Conservation (phyloP, 1,140 invertebrate species). For the Euborellia annulipes region DNA sequence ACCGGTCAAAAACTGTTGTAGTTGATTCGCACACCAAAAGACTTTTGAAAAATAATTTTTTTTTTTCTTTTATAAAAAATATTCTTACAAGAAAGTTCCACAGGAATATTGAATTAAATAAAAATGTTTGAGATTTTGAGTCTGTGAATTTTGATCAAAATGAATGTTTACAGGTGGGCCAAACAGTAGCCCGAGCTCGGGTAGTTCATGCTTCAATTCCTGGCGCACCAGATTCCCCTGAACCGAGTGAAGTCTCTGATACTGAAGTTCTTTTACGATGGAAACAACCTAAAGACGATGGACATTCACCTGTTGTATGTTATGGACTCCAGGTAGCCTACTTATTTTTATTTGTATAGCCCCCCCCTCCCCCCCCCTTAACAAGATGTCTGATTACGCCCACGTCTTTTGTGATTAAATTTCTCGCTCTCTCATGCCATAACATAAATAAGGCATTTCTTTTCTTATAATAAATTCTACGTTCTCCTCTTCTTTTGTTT, state of each 20-base stretch:
- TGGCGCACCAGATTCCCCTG: constrained; percentile 71
- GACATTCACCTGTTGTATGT: constrained; percentile 65
- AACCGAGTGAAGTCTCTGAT: constrained; percentile 63
- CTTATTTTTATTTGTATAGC: too few species aligned
- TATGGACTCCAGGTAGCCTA: constrained; percentile 62
- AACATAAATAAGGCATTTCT: too few species aligned
- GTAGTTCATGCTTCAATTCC: constrained; percentile 59
- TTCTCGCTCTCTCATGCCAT: too few species aligned
- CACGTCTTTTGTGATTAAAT: too few species aligned
- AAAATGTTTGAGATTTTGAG: too few species aligned
- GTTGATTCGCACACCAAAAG: too few species aligned
- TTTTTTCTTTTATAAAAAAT: too few species aligned
- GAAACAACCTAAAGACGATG: constrained; percentile 72
- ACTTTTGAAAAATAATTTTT: not conserved
- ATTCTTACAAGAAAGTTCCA: not conserved
- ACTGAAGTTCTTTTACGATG: constrained; percentile 74
- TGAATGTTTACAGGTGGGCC: not conserved
- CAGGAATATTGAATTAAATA: not conserved
- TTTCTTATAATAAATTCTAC: too few species aligned
- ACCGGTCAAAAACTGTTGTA: too few species aligned
- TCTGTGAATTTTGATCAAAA: not conserved
- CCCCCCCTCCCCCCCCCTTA: too few species aligned
- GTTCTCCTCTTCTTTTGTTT: too few species aligned
- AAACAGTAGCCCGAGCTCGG: constrained; percentile 17
- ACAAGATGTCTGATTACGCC: too few species aligned